A percentile compares a stretch with the other conserved stretches of the same genome.
Evolutionary conservation across 2,113 vertebrate genomes (phyloP).

Genomic region (Albula glossodonta): DNA sequence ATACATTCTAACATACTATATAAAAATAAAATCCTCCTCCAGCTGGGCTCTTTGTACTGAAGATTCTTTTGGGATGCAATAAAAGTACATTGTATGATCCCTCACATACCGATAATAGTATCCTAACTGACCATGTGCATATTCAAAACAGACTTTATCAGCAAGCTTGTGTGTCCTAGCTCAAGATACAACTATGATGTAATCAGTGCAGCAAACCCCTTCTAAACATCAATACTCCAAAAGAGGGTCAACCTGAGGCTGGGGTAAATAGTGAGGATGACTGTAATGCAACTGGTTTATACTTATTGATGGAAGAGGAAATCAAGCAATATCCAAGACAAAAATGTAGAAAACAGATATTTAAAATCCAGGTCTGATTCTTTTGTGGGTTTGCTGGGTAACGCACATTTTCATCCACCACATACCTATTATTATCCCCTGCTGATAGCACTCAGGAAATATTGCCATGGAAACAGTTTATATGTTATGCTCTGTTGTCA

Average conservation of each 20-base stretch:
- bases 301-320: conserved; percentile 8
- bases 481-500: conserved; percentile 66
- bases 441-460: conserved; percentile 49
- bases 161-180: conserved; percentile 10
- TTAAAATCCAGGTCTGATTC: conserved; percentile 22
- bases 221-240: neutral
- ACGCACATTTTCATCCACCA: conserved; percentile 7
- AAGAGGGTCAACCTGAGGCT: neutral
- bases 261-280: conserved; percentile 2
- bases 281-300: conserved; percentile 9
- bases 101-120: neutral
- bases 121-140: neutral
- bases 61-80: neutral
- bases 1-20: neutral
- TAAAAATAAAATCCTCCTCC: neutral
- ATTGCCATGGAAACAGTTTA: conserved; percentile 73
- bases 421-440: conserved; percentile 53
- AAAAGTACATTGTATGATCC: neutral
- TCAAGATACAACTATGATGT: neutral
- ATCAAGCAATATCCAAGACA: neutral
- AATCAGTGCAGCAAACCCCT: neutral
- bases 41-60: neutral
- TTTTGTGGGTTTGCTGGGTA: neutral
- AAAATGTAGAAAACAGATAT: conserved; percentile 1
- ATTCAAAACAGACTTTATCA: conserved; percentile 15